Evolutionary conservation across 2,113 vertebrate species (phyloP).

Genomic region (Catharus minimus): DNA sequence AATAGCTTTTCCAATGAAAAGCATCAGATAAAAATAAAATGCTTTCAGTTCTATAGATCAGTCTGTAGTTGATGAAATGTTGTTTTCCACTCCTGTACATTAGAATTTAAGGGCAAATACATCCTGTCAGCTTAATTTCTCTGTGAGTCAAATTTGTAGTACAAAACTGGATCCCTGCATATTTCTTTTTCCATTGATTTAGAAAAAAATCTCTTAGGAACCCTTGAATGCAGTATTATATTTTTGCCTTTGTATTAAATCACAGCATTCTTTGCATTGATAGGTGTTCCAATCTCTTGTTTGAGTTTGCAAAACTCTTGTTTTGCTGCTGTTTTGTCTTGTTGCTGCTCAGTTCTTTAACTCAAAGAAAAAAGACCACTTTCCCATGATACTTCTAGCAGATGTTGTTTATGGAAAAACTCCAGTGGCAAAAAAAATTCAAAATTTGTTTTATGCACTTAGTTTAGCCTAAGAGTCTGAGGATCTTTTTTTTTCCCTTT

Average conservation of each 20-base stretch:
- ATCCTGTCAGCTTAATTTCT: slow-evolving; percentile 2
- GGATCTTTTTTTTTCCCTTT: background rate
- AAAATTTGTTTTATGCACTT: background rate
- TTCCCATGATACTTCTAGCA: background rate
- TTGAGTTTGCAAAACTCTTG: background rate
- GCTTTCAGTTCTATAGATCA: slow-evolving; percentile 12
- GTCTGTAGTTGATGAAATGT: background rate
- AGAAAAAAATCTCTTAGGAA: background rate
- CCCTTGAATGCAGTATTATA: background rate
- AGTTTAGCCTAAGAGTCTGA: background rate
- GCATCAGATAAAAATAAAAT: slow-evolving; percentile 14
- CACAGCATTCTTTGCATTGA: background rate
- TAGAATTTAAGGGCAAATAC: slow-evolving; percentile 25
- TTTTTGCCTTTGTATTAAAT: slow-evolving; percentile 15
- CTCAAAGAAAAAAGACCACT: background rate
- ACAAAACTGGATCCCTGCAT: background rate
- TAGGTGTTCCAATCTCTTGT: background rate
- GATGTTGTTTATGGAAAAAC: slow-evolving; percentile 16
- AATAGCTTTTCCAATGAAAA: slow-evolving; percentile 40
- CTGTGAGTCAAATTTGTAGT: background rate
- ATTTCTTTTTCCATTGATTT: background rate
- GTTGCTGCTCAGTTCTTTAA: background rate
- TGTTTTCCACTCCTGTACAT: background rate
- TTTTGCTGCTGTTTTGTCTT: slow-evolving; percentile 9
- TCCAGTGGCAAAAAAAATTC: background rate